phyloP scores from a whole-genome alignment of 2,888 invertebrate genomes.

The Athalia circularis region DNA sequence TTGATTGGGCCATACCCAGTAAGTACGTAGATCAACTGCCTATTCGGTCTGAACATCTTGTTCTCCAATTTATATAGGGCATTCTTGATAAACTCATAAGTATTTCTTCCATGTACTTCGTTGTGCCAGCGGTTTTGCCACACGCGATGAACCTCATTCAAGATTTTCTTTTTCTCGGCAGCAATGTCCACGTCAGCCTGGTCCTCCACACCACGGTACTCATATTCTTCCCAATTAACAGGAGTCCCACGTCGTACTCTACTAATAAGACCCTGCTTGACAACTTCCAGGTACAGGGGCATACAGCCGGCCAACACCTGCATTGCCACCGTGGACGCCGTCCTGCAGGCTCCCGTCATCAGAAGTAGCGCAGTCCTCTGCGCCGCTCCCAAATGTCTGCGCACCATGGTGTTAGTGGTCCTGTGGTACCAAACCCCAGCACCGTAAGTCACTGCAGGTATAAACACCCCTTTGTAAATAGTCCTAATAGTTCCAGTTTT shows the following conservation, averaged over 20 bases:
- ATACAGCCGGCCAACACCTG: conserved; percentile 46
- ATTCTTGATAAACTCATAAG: background rate
- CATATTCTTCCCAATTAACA: conserved; percentile 41
- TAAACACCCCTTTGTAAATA: conserved; percentile 11
- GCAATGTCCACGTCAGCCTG: conserved; percentile 8
- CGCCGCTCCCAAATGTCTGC: conserved; percentile 26
- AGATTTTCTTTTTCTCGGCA: conserved; percentile 30
- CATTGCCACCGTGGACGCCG: conserved; percentile 47
- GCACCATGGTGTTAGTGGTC: background rate
- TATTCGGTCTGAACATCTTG: background rate
- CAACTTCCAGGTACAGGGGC: conserved; percentile 45
- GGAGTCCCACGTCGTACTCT: conserved; percentile 46
- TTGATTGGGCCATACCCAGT: background rate
- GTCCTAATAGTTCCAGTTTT: background rate
- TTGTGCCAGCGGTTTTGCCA: background rate
- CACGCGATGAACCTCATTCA: background rate
- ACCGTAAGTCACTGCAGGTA: conserved; percentile 38
- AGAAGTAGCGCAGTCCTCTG: conserved; percentile 21
- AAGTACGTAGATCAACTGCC: background rate
- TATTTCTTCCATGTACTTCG: background rate
- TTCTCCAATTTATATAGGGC: background rate
- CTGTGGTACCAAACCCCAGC: conserved; percentile 26
- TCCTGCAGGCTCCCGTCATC: background rate
- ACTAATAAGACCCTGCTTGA: background rate
- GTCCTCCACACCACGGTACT: conserved; percentile 12